These are phyloP conservation scores for Anser brachyrhynchus DNA, from an alignment of 2,113 vertebrate species.

Conservation along the genomic window DNA sequence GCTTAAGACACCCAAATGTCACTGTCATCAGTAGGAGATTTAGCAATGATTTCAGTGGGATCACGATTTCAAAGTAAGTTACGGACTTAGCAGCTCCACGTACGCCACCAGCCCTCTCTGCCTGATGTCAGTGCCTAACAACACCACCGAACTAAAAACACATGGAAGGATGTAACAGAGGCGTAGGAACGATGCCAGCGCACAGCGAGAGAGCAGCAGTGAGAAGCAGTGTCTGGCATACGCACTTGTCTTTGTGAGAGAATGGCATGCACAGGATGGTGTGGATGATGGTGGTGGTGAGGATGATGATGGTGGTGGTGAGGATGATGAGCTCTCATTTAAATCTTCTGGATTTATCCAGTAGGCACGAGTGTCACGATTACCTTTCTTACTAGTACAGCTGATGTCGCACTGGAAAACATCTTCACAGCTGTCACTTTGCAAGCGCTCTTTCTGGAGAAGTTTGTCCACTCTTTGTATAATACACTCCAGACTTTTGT, in stretches of 20 bases:
- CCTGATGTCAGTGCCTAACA: background rate
- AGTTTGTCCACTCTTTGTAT: slow-evolving; percentile 96
- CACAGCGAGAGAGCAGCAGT: slow-evolving; percentile 1
- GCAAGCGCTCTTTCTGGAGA: slow-evolving; percentile 90
- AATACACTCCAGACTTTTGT: slow-evolving; percentile 98
- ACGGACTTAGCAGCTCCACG: background rate
- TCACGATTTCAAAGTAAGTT: background rate
- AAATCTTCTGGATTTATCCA: slow-evolving; percentile 91
- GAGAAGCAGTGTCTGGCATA: slow-evolving; percentile 71
- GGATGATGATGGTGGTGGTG: slow-evolving; percentile 71
- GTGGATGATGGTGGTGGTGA: slow-evolving; percentile 73
- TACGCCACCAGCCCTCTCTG: background rate
- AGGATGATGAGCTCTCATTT: slow-evolving; percentile 70
- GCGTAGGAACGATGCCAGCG: slow-evolving; percentile 36
- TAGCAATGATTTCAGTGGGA: background rate
- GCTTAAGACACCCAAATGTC: background rate
- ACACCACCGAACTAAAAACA: background rate
- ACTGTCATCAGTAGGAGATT: background rate
- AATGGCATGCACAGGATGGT: slow-evolving; percentile 81
- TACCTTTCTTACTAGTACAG: slow-evolving; percentile 92
- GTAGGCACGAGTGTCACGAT: slow-evolving; percentile 84
- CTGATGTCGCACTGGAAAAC: slow-evolving; percentile 78
- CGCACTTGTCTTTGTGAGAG: slow-evolving; percentile 82
- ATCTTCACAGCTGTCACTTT: slow-evolving; percentile 83
- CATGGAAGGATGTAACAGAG: background rate